Evolutionary conservation across 1,140 invertebrate species (phyloP).

Genomic region (Ditylenchus dipsaci): DNA sequence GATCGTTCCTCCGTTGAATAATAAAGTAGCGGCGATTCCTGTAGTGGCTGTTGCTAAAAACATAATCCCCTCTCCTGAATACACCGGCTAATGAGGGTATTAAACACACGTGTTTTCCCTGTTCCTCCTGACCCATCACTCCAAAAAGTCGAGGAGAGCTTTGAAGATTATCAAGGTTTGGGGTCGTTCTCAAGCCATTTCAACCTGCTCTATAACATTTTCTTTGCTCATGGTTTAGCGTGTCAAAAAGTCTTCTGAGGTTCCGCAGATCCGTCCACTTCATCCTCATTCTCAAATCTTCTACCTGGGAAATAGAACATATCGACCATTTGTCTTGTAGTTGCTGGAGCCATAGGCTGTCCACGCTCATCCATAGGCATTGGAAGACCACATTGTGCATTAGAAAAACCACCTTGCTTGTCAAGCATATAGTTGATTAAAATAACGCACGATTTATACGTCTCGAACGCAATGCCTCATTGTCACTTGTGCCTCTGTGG

Average conservation of each 20-base stretch:
- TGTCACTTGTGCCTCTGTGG: no score
- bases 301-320: not conserved
- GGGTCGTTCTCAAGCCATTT: not conserved
- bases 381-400: not conserved
- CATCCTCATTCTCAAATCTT: not conserved
- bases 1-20: conserved; percentile 1
- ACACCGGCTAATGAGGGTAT: not conserved
- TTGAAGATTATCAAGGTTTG: not conserved
- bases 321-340: not conserved
- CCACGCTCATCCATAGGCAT: not conserved
- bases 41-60: conserved; percentile 15
- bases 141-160: not conserved
- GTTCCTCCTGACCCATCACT: not conserved
- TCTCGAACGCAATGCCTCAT: not conserved
- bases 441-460: not conserved
- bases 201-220: not conserved
- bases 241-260: not conserved
- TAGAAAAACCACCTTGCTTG: not conserved
- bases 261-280: not conserved
- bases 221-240: not conserved
- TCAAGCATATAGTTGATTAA: not conserved
- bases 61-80: not conserved
- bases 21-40: conserved; percentile 3
- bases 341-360: not conserved
- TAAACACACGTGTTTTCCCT: not conserved